A percentile compares a stretch with the other conserved stretches of the same genome.
Evolutionary conservation across 2,113 vertebrate genomes (phyloP).

Genomic region (Pteronura brasiliensis): DNA sequence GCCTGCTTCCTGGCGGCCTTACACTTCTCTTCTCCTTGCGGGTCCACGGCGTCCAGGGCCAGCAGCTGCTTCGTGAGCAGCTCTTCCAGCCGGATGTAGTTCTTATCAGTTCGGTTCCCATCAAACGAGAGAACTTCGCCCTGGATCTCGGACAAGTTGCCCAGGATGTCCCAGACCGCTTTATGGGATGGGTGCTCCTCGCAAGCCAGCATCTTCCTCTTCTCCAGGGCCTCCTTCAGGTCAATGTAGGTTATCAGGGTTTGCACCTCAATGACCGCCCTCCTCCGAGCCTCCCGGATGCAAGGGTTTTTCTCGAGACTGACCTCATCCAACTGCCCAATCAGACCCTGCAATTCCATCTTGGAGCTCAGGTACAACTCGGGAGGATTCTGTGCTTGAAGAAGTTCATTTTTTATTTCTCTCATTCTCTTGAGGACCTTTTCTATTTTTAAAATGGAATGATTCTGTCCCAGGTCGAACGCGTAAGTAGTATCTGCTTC

Average conservation of each 20-base stretch:
- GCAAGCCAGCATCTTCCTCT: conserved; percentile 69
- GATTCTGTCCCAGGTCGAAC: conserved; percentile 94
- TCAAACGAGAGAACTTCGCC: conserved; percentile 93
- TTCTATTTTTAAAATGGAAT: conserved; percentile 96
- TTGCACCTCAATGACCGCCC: conserved; percentile 95
- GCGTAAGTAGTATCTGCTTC: conserved; percentile 89
- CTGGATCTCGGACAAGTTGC: conserved; percentile 92
- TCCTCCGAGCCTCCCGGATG: conserved; percentile 94
- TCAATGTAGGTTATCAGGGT: conserved; percentile 93
- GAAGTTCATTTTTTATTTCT: conserved; percentile 88
- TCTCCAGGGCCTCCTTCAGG: conserved; percentile 90
- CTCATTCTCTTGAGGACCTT: conserved; percentile 88
- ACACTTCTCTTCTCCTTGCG: conserved; percentile 90
- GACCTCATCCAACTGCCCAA: conserved; percentile 92
- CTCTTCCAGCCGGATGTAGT: conserved; percentile 95
- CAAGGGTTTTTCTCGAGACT: conserved; percentile 94
- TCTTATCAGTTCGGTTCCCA: conserved; percentile 94
- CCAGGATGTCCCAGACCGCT: conserved; percentile 92
- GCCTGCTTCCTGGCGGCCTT: conserved; percentile 95
- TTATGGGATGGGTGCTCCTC: conserved; percentile 88
- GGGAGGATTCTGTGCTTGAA: conserved; percentile 85
- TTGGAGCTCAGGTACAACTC: conserved; percentile 90
- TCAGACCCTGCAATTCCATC: conserved; percentile 92
- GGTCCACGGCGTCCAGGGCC: conserved; percentile 95
- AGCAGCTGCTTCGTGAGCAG: conserved; percentile 97